Conservation (phyloP, 2,797 vertebrate species). For the Ispidina lecontei region DNA sequence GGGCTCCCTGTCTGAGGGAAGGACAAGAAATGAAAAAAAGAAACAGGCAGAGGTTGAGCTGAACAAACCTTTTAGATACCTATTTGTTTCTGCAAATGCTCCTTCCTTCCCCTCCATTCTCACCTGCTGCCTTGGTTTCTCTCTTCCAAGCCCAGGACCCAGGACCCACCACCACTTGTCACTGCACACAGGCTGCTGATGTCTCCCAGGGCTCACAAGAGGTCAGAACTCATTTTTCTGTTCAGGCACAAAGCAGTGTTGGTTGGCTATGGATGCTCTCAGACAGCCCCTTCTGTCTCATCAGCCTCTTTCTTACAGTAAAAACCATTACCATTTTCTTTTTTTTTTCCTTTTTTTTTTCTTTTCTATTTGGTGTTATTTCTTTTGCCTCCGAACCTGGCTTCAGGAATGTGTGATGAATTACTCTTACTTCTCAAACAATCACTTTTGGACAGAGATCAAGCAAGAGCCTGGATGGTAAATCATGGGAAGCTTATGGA, state of each 20-base stretch:
- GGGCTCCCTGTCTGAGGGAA: background rate
- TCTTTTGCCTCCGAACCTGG: background rate
- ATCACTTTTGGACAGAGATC: background rate
- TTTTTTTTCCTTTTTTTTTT: too few relatives aligned
- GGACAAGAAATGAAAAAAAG: background rate
- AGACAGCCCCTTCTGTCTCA: background rate
- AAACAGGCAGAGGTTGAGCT: background rate
- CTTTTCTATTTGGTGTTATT: background rate
- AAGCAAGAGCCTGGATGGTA: background rate
- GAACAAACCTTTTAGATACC: background rate
- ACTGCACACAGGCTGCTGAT: background rate
- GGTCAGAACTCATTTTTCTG: background rate
- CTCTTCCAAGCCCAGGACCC: background rate
- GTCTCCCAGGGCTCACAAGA: background rate
- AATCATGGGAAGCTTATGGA: background rate
- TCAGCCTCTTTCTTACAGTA: background rate
- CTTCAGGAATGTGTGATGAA: background rate
- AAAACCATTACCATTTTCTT: background rate
- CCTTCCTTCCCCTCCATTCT: background rate
- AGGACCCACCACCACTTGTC: accelerated
- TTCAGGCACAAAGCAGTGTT: background rate
- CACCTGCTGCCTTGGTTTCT: accelerated
- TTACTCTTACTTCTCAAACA: background rate
- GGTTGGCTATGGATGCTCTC: background rate
- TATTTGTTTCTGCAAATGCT: background rate